These are phyloP conservation scores for Mylabris phalerata DNA, from an alignment of 1,140 invertebrate species.

Conservation along the genomic window DNA sequence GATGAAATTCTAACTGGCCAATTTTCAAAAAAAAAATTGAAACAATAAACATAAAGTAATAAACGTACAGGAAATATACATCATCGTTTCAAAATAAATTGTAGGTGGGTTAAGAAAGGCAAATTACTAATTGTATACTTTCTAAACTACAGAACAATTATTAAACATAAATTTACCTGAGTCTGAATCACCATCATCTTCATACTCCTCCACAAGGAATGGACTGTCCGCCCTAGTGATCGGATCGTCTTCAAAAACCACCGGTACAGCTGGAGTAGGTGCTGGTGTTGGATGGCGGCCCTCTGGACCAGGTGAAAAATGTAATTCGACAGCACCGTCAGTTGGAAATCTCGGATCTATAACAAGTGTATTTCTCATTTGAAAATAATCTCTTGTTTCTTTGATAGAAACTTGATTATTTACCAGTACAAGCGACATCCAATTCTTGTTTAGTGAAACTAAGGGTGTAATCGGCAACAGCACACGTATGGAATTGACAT, in stretches of 20 bases:
- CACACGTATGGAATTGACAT: conserved; percentile 89
- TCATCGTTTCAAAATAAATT: no score
- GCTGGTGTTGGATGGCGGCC: conserved; percentile 55
- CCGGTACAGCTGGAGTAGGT: conserved; percentile 62
- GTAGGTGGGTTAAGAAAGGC: no score
- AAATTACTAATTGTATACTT: no score
- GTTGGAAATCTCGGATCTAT: conserved; percentile 61
- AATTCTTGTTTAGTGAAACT: conserved; percentile 80
- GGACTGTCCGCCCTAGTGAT: conserved; percentile 78
- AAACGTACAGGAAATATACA: no score
- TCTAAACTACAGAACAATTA: no score
- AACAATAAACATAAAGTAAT: no score
- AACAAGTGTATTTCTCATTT: conserved; percentile 7
- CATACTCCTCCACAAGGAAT: conserved; percentile 57
- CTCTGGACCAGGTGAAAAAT: conserved; percentile 62
- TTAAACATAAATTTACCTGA: conserved; percentile 27
- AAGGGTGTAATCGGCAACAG: conserved; percentile 73
- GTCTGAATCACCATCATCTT: conserved; percentile 42
- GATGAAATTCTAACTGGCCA: no score
- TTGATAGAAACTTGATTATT: conserved; percentile 22
- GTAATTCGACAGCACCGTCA: conserved; percentile 76
- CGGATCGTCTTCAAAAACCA: conserved; percentile 55
- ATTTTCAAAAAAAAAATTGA: no score
- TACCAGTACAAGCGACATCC: conserved; percentile 74
- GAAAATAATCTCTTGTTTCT: background rate